Conservation (phyloP, 2,113 vertebrate species). For the Piliocolobus tephrosceles region DNA sequence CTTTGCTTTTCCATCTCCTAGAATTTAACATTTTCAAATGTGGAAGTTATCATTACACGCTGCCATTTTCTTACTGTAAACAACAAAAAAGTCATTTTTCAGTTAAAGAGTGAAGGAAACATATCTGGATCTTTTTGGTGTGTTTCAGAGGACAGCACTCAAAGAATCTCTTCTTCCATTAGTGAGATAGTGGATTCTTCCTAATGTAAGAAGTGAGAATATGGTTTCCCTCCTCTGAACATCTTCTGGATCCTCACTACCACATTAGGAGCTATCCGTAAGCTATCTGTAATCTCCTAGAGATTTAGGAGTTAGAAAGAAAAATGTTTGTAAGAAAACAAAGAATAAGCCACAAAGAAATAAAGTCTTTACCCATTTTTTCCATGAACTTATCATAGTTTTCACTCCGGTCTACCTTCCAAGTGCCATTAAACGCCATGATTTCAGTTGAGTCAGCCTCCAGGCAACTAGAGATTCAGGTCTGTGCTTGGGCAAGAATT, state of each 20-base stretch:
- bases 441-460: conserved; percentile 54
- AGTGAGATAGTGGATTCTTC: neutral
- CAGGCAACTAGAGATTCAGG: conserved; percentile 18
- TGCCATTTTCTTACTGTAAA: neutral
- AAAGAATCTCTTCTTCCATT: neutral
- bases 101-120: neutral
- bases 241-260: neutral
- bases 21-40: neutral
- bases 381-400: conserved; percentile 96
- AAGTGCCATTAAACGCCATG: conserved; percentile 92
- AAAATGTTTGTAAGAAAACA: neutral
- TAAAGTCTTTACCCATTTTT: conserved; percentile 88
- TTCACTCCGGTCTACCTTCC: conserved; percentile 90
- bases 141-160: neutral
- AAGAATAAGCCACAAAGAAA: neutral
- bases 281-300: neutral
- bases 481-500: conserved; percentile 78
- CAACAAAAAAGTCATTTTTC: neutral
- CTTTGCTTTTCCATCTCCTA: neutral
- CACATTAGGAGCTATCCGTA: neutral
- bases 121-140: neutral
- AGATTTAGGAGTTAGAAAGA: neutral
- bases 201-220: neutral
- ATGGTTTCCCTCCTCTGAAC: neutral
- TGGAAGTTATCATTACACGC: neutral